Evolutionary conservation across 2,113 vertebrate genomes (phyloP), one percentile per base, ranked within the genome.

Genomic region (Tragulus kanchil): DNA sequence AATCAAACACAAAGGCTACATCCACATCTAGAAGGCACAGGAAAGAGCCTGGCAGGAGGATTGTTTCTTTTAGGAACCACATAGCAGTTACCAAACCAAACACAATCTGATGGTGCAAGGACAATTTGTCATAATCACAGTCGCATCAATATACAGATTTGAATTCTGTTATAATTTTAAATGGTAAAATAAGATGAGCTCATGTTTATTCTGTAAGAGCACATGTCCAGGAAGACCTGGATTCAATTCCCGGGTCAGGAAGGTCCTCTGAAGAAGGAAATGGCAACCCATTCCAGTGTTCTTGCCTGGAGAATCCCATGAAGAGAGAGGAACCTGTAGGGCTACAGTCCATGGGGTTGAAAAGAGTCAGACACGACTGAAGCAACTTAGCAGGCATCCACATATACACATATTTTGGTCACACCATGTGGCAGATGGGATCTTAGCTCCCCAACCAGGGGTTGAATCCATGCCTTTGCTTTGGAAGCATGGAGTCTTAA

Each of bases 311-410:
- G 69, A 73, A 73, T 73, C 69, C 21, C 21, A 73, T 73, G 42
- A 21, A 73, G 10, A 45, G 10, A 45, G 42, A 73, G 42, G 69
- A 73, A 42, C 36, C 36, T 73, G 36, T 19, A 12, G 42, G 69
- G 69, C 5, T 73, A 45, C 36, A 0, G 1, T 73, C 69, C 11
- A 12, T 13, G 0, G 42, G 36, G 11, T 45, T 1, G 0, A 19
- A 73, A 71, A 71, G 21, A 73, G 69, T 73, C 69, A 73, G 69
- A 73, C 36, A 73, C 69, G 25, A 73, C 69, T 73, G 36, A 73
- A 73, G 69, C 21, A 73, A 13, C 69, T 45, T 73, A 45, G 69
- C 69, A 25, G 42, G 36, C 69, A 25, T 0, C 10, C 36, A 73
- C 2, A 73, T 73, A 73, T 45, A 71, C 23, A 69, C 36, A 71